Percentiles rank a stretch among this genome's conserved stretches.
Conservation (phyloP, 2,113 vertebrate genomes). For the Benitochromis conjunctus region DNA sequence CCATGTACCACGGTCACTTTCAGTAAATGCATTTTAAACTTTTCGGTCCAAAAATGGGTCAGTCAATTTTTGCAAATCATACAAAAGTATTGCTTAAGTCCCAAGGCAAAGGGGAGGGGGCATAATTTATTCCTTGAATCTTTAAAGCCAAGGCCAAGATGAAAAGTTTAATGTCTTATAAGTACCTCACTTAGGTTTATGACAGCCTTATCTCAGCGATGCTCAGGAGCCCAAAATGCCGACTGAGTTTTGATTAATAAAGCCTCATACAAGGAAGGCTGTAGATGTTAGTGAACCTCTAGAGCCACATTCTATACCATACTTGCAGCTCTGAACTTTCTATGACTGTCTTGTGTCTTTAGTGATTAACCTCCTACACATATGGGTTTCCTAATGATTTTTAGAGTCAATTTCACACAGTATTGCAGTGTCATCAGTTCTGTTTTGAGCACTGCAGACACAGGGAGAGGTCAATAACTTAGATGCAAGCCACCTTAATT, state of each 20-base stretch:
- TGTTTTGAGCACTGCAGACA: not conserved
- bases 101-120: not conserved
- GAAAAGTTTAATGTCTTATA: constrained; percentile 40
- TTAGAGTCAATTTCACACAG: not conserved
- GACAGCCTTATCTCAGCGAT: constrained; percentile 9
- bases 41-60: constrained; percentile 24
- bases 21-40: not conserved
- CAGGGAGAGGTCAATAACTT: constrained; percentile 15
- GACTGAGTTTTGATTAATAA: constrained; percentile 24
- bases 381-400: not conserved
- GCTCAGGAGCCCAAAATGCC: constrained; percentile 5
- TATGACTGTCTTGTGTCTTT: not conserved
- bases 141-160: constrained; percentile 19
- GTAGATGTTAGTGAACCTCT: not conserved
- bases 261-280: not conserved
- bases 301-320: not conserved
- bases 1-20: constrained; percentile 33
- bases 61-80: constrained; percentile 9
- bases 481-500: not conserved
- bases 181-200: constrained; percentile 39
- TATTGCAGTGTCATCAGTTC: constrained; percentile 15
- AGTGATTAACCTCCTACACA: constrained; percentile 6
- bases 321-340: not conserved
- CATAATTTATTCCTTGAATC: constrained; percentile 37
- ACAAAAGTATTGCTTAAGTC: constrained; percentile 7